Percentiles rank a stretch among this genome's conserved stretches.
These are phyloP conservation scores for Emmelina monodactyla DNA, from an alignment of 2,888 invertebrate genomes.

Conservation along the genomic window DNA sequence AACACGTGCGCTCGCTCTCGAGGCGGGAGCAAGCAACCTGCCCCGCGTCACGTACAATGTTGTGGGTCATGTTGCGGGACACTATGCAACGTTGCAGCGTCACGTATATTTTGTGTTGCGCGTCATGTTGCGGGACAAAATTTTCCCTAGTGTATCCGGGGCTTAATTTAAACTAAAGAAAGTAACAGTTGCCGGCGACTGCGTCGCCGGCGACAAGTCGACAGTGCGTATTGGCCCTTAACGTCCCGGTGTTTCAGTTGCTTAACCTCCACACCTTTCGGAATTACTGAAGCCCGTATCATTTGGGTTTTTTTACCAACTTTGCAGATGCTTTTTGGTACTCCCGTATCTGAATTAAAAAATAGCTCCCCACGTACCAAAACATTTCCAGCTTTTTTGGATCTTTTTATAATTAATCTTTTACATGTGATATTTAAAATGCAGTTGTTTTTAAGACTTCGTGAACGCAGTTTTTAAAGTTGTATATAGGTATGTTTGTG, in stretches of 20 bases:
- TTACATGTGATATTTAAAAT: no score
- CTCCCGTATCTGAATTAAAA: conserved; percentile 1
- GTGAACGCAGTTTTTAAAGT: no score
- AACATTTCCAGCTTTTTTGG: no score
- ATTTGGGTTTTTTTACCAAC: not conserved
- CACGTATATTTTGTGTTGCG: conserved; percentile 9
- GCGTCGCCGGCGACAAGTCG: no score
- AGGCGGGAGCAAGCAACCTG: conserved; percentile 14
- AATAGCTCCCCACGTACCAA: no score
- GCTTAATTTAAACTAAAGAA: conserved; percentile 7
- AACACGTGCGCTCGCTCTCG: conserved; percentile 16
- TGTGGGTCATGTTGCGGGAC: conserved; percentile 8
- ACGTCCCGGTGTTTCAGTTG: not conserved
- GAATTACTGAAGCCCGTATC: conserved; percentile 1
- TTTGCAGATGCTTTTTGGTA: conserved; percentile 1
- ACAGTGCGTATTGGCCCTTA: no score
- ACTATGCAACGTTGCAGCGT: conserved; percentile 8
- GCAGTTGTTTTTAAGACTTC: no score
- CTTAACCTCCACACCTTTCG: not conserved
- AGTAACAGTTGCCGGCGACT: no score
- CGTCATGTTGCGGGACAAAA: conserved; percentile 15
- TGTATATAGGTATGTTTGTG: no score
- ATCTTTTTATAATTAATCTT: no score
- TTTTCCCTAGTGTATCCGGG: conserved; percentile 14
- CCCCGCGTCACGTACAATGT: conserved; percentile 15